Conservation (phyloP, 2,797 vertebrate genomes). For the Pangasius mekongensis region DNA sequence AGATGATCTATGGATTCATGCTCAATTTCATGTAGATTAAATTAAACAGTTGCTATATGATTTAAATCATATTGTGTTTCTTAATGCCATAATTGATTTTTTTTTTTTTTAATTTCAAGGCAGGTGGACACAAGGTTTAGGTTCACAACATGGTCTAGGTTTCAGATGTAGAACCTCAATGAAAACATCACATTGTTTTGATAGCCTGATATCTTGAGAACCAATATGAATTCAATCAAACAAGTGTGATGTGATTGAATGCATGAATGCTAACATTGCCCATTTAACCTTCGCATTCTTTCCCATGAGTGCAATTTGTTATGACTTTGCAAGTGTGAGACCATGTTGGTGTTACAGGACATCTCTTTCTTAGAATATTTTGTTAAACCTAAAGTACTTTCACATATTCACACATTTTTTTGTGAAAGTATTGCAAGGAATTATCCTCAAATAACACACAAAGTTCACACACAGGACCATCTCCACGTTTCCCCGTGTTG, state of each 20-base stretch:
- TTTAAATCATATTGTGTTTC: slow-evolving; percentile 23
- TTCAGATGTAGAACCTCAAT: neutral
- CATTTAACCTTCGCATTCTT: neutral
- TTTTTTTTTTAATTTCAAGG: neutral
- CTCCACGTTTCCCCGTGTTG: neutral
- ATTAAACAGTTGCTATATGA: slow-evolving; percentile 17
- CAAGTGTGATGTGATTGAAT: neutral
- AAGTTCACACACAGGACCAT: neutral
- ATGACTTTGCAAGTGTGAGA: neutral
- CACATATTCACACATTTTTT: neutral
- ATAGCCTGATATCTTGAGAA: neutral
- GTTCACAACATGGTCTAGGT: neutral
- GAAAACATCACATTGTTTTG: neutral
- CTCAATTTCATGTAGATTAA: neutral
- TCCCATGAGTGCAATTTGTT: neutral
- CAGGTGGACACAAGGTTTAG: slow-evolving; percentile 3
- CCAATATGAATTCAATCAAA: neutral
- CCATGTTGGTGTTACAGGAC: neutral
- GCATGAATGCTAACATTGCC: neutral
- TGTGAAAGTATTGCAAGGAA: neutral
- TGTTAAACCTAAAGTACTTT: neutral
- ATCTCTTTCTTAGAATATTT: neutral
- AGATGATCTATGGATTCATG: slow-evolving; percentile 34
- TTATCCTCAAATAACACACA: neutral
- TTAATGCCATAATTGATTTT: neutral